A percentile compares a stretch with the other conserved stretches of the same genome.
phyloP scores from a whole-genome alignment of 2,113 vertebrate genomes.

The Bothrops jararaca region DNA sequence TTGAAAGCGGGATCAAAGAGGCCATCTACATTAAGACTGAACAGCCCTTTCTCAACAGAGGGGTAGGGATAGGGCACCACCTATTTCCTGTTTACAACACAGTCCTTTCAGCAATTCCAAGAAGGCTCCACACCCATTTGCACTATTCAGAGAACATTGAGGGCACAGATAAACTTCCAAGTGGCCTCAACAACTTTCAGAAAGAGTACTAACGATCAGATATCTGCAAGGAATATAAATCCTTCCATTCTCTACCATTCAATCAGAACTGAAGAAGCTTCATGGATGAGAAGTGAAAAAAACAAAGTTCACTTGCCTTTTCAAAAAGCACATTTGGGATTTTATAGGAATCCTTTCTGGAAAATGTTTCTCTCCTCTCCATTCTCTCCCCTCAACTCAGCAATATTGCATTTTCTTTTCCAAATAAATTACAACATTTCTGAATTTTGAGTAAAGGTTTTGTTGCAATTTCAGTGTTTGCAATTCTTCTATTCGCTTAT shows the following conservation, averaged over 20 bases:
- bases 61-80: background rate
- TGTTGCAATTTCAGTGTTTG: background rate
- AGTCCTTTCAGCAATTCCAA: background rate
- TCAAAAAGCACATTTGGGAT: background rate
- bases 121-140: background rate
- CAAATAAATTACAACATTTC: conserved; percentile 1
- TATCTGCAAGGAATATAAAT: background rate
- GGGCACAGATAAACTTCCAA: background rate
- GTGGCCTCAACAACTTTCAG: background rate
- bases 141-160: background rate
- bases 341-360: background rate
- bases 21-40: background rate
- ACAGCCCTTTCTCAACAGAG: background rate
- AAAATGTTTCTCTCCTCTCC: background rate
- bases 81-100: background rate
- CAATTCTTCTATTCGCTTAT: background rate
- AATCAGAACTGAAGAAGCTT: background rate
- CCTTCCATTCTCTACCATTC: background rate
- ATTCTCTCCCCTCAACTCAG: background rate
- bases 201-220: background rate
- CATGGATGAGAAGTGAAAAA: background rate
- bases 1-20: background rate
- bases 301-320: background rate
- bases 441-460: background rate
- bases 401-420: background rate